These are phyloP conservation scores for Oscheius sp. DNA, from an alignment of 1,140 invertebrate species.

Conservation along the genomic window DNA sequence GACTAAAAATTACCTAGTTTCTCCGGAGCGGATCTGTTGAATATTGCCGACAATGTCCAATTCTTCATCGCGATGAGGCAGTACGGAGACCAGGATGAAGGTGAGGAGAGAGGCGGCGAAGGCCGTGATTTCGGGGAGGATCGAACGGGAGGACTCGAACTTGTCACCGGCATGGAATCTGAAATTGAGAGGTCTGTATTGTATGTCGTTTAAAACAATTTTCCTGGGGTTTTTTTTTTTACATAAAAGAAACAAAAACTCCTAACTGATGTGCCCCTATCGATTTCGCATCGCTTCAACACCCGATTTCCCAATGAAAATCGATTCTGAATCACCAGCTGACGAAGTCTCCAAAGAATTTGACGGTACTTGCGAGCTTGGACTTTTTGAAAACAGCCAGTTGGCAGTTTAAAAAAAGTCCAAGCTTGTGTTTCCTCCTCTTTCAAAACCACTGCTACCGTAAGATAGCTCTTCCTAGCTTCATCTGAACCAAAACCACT, in stretches of 20 bases:
- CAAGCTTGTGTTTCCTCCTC: too few relatives aligned
- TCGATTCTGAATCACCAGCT: constrained; percentile 34
- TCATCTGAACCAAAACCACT: constrained; percentile 9
- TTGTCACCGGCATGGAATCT: constrained; percentile 19
- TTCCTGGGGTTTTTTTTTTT: constrained; percentile 14
- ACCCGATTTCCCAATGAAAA: not conserved
- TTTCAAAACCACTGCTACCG: too few relatives aligned
- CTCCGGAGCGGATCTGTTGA: constrained; percentile 21
- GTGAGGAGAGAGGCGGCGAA: constrained; percentile 47
- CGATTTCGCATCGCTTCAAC: not conserved
- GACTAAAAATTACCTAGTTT: constrained; percentile 31
- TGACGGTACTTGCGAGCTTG: constrained; percentile 16
- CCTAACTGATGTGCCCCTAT: not conserved
- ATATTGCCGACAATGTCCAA: constrained; percentile 33
- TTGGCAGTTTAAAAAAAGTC: not conserved
- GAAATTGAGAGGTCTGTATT: constrained; percentile 8
- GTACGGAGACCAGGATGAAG: constrained; percentile 36
- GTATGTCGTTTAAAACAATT: constrained; percentile 9
- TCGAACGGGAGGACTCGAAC: constrained; percentile 23
- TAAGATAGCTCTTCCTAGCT: too few relatives aligned
- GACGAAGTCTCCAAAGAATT: constrained; percentile 17
- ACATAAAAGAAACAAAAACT: not conserved
- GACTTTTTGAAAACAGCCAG: not conserved
- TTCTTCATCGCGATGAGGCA: constrained; percentile 10
- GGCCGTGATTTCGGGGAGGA: constrained; percentile 51